phyloP scores from a whole-genome alignment of 2,888 invertebrate genomes.

The Rapana venosa region DNA sequence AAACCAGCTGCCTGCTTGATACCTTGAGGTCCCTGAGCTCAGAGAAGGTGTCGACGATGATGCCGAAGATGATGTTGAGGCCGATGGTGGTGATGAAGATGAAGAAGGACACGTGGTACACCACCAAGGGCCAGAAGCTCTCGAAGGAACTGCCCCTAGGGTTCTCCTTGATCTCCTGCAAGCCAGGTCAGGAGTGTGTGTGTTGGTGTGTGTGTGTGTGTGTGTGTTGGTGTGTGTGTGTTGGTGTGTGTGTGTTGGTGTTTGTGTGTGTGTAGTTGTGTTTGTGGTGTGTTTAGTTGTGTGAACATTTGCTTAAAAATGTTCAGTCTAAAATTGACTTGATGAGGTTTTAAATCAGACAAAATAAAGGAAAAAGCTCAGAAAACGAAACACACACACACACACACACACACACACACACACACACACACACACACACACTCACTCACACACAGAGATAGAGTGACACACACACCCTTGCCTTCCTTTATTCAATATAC shows the following conservation, averaged over 20 bases:
- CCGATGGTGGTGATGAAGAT: conserved; percentile 79
- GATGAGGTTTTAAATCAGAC: too few species aligned
- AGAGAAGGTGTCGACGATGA: conserved; percentile 79
- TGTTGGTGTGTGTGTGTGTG: neutral
- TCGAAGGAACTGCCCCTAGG: conserved; percentile 63
- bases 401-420: neutral
- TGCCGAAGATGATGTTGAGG: conserved; percentile 79
- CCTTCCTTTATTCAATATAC: too few species aligned
- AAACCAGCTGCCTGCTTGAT: neutral
- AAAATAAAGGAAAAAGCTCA: too few species aligned
- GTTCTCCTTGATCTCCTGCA: conserved; percentile 66
- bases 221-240: conserved; percentile 13
- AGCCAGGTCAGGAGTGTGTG: too few species aligned
- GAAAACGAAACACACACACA: neutral
- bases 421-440: neutral
- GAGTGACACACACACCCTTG: neutral
- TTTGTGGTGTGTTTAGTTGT: neutral
- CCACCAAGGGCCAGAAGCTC: conserved; percentile 73
- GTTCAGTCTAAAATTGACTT: too few species aligned
- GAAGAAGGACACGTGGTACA: conserved; percentile 79
- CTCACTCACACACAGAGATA: neutral
- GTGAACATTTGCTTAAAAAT: neutral
- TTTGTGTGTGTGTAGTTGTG: neutral
- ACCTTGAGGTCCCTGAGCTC: conserved; percentile 78
- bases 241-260: neutral